Evolutionary conservation across 2,113 vertebrate species (phyloP).

Genomic region (Sprattus sprattus): DNA sequence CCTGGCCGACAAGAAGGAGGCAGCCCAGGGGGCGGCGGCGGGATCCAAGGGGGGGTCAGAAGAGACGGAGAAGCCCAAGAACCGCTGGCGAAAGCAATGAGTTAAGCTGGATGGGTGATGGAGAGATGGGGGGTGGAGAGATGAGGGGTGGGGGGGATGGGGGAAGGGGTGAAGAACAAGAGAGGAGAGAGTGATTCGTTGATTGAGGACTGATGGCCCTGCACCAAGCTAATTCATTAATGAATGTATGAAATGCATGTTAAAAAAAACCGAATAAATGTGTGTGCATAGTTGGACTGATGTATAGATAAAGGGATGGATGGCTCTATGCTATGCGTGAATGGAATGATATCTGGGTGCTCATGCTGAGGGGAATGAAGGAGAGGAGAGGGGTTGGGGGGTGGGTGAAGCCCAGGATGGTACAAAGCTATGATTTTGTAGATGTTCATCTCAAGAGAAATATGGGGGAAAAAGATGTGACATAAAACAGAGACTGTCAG

Average conservation of each 20-base stretch:
- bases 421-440: background rate
- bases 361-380: constrained; percentile 13
- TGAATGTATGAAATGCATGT: background rate
- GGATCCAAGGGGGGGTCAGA: constrained; percentile 82
- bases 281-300: background rate
- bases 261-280: background rate
- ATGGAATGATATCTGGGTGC: constrained; percentile 7
- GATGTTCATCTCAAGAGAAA: background rate
- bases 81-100: constrained; percentile 81
- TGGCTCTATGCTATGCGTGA: background rate
- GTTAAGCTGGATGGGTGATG: constrained; percentile 10
- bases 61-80: constrained; percentile 92
- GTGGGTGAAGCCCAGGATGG: background rate
- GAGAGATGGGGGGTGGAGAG: background rate
- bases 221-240: constrained; percentile 1
- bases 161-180: background rate
- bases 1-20: constrained; percentile 74
- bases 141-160: background rate
- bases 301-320: background rate
- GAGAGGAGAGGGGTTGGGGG: background rate
- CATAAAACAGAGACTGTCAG: background rate
- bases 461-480: background rate
- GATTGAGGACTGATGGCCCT: background rate
- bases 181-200: constrained; percentile 61
- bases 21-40: constrained; percentile 52